Evolutionary conservation across 1,140 invertebrate species (phyloP).

Genomic region (Ruditapes philippinarum): DNA sequence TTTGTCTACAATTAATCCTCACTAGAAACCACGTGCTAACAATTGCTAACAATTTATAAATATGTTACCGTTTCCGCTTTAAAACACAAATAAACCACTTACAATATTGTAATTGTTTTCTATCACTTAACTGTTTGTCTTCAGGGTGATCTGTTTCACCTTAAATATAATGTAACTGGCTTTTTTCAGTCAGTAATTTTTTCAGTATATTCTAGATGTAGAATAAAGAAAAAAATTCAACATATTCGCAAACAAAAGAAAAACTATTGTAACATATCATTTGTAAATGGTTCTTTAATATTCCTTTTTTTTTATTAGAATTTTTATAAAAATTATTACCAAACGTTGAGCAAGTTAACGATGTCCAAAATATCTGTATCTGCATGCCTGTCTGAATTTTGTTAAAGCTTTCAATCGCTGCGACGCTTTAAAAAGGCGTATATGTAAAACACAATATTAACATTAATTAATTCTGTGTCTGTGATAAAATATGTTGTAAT

Average conservation of each 20-base stretch:
- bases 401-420: neutral
- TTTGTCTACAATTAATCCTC: neutral
- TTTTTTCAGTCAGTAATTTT: neutral
- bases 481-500: too few relatives aligned
- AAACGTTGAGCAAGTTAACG: neutral
- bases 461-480: too few relatives aligned
- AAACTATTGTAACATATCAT: too few relatives aligned
- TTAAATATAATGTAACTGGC: neutral
- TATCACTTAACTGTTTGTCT: neutral
- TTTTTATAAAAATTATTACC: neutral
- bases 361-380: neutral
- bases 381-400: neutral
- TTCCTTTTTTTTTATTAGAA: neutral
- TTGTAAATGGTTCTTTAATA: too few relatives aligned
- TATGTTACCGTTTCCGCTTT: conserved; percentile 18
- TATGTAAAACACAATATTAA: too few relatives aligned
- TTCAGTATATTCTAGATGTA: neutral
- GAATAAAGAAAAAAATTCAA: neutral
- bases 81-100: conserved; percentile 7
- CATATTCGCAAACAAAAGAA: neutral
- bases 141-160: neutral
- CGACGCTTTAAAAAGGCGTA: neutral
- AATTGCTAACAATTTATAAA: neutral
- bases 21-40: neutral
- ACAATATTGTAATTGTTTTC: conserved; percentile 16